Percentiles rank a stretch among this genome's conserved stretches.
Conservation (phyloP, 2,113 vertebrate genomes). For the Arenaria interpres region DNA sequence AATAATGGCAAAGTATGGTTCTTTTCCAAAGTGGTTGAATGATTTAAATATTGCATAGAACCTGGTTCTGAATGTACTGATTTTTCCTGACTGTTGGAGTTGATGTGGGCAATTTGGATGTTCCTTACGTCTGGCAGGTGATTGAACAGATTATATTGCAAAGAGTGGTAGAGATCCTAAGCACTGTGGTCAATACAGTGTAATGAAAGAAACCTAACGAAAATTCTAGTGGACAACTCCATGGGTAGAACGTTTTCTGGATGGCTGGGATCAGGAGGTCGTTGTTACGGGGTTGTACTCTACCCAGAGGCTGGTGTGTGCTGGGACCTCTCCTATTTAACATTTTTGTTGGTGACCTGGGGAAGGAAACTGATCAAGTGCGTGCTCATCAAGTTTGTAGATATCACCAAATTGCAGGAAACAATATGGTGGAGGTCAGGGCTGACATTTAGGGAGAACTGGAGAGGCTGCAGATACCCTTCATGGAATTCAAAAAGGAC, state of each 20-base stretch:
- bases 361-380: not conserved
- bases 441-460: not conserved
- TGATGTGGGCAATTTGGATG: not conserved
- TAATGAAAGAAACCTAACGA: not conserved
- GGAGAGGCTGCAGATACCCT: not conserved
- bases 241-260: not conserved
- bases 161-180: not conserved
- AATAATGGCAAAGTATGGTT: not conserved
- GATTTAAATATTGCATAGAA: not conserved
- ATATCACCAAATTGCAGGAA: not conserved
- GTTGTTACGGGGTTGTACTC: not conserved
- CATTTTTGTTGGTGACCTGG: not conserved
- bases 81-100: not conserved
- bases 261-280: not conserved
- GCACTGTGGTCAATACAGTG: not conserved
- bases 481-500: not conserved
- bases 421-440: not conserved
- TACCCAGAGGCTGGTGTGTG: not conserved
- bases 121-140: not conserved
- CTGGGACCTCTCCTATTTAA: not conserved
- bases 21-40: not conserved
- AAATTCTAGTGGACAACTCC: not conserved
- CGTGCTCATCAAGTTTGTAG: not conserved
- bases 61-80: not conserved
- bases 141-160: not conserved